Evolutionary conservation across 1,140 invertebrate genomes (phyloP), one percentile per base, ranked within the genome.

Genomic region (Ectropis grisescens): DNA sequence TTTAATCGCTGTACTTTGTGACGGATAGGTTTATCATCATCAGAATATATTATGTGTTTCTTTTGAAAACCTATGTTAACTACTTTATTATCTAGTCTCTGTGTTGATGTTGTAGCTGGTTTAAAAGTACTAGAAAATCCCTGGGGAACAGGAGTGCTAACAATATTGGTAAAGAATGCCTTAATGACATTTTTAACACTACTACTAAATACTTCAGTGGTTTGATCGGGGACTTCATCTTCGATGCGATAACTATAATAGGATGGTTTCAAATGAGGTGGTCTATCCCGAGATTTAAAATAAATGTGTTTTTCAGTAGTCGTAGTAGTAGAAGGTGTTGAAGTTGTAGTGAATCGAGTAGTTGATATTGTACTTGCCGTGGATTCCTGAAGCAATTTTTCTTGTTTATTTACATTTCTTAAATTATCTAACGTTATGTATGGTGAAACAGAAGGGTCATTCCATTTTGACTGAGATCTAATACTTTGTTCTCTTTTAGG

Each of bases 51-150:
- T 10, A 50, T 12, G 29, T 57, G 54, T 55, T 70, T 78, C 32
- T 67, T 78, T 37, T 68, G 58, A 35, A 58, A 66, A 8, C 72
- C 75, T 40, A 80, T 80, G 38, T 75, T 66, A 11, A 80, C 59
- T 13, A 59, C 37, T 42, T 61, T 54, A 45, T 78, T 60, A 28
- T 58, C 55, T 29, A 45, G 75, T 60, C 28, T 58, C 55, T 29
- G 27, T 15, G 16, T 23, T 12, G 3, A 14, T 28, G 47, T 38
- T 7, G 47, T 36, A 31, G 41, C 24, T 19, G 16, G 16, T 38
- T 39, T 47, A 35, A 39, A 23, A 8, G 47, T 44, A 15, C 41
- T 43, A n/a, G 52, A 47, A 27, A 45, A 33, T 13, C 57, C 43
- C 28, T 42, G 58, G 9, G 57, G 45, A 29, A 44, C 52, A 2